Percentiles rank a stretch among this genome's conserved stretches.
These are phyloP conservation scores for Rostratula benghalensis DNA, from an alignment of 2,113 vertebrate species.

Conservation along the genomic window DNA sequence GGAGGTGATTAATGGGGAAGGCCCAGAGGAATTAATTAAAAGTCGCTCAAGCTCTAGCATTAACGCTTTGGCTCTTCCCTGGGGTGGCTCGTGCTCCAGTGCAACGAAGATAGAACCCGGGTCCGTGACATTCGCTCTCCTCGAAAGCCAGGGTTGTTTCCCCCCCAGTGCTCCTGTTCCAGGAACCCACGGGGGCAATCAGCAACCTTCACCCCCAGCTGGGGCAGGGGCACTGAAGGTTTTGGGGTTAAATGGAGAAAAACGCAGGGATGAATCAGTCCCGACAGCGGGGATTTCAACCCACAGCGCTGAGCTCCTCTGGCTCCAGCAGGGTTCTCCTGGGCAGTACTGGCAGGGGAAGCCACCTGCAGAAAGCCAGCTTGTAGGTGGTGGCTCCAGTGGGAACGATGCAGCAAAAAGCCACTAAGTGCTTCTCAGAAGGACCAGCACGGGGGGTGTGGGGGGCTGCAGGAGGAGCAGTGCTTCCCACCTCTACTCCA, in stretches of 20 bases:
- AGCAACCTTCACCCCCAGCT: neutral
- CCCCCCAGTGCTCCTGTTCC: neutral
- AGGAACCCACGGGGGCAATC: neutral
- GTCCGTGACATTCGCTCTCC: neutral
- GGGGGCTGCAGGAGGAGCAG: neutral
- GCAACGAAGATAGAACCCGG: neutral
- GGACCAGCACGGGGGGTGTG: conserved; percentile 16
- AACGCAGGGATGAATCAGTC: neutral
- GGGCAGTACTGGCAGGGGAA: neutral
- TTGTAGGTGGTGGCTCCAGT: neutral
- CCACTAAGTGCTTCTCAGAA: conserved; percentile 46
- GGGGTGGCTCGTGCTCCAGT: neutral
- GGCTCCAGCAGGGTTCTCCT: neutral
- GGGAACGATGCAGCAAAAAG: neutral
- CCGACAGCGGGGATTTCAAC: neutral
- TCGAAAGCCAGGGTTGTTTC: neutral
- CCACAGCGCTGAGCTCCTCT: neutral
- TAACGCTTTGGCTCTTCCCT: neutral
- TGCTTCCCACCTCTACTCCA: neutral
- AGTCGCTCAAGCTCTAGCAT: neutral
- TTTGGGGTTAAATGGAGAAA: neutral
- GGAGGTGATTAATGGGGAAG: neutral
- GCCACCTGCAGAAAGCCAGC: neutral
- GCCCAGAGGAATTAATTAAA: neutral
- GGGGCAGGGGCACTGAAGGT: neutral